phyloP scores from a whole-genome alignment of 2,113 vertebrate genomes.

The Caranx ignobilis region DNA sequence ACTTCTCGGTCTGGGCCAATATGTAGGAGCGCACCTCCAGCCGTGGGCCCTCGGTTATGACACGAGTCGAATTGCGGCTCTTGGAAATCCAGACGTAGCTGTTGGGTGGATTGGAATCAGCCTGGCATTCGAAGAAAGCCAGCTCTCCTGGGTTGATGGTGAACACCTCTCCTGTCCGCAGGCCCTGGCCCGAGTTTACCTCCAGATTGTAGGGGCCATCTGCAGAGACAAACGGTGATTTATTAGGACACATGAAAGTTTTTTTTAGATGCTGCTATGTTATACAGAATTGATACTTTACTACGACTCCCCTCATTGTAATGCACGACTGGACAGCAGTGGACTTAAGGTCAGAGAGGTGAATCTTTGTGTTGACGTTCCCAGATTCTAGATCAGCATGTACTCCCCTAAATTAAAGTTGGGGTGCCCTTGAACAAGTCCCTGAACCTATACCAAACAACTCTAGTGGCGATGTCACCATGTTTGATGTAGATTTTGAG shows the following conservation, averaged over 20 bases:
- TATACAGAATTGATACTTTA: not conserved
- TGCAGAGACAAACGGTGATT: constrained; percentile 59
- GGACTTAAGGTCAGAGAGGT: not conserved
- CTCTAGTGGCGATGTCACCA: not conserved
- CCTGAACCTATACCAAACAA: not conserved
- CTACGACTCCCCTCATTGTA: not conserved
- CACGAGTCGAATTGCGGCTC: constrained; percentile 85
- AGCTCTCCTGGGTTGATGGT: constrained; percentile 91
- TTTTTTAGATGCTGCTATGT: not conserved
- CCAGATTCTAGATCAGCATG: not conserved
- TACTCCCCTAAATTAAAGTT: not conserved
- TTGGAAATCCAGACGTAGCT: constrained; percentile 92
- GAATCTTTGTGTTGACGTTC: not conserved
- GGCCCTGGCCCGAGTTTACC: constrained; percentile 91
- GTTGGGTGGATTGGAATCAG: constrained; percentile 96
- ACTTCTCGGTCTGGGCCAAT: constrained; percentile 87
- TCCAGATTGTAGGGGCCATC: constrained; percentile 95
- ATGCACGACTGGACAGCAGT: not conserved
- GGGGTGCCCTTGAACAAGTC: not conserved
- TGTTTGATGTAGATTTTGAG: not conserved
- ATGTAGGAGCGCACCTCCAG: constrained; percentile 88
- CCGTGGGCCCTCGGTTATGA: constrained; percentile 89
- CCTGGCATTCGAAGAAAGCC: constrained; percentile 91
- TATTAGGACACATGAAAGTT: constrained; percentile 29
- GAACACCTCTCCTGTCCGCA: constrained; percentile 90